Conservation (phyloP, 1,140 invertebrate species). For the Pachypsylla venusta region DNA sequence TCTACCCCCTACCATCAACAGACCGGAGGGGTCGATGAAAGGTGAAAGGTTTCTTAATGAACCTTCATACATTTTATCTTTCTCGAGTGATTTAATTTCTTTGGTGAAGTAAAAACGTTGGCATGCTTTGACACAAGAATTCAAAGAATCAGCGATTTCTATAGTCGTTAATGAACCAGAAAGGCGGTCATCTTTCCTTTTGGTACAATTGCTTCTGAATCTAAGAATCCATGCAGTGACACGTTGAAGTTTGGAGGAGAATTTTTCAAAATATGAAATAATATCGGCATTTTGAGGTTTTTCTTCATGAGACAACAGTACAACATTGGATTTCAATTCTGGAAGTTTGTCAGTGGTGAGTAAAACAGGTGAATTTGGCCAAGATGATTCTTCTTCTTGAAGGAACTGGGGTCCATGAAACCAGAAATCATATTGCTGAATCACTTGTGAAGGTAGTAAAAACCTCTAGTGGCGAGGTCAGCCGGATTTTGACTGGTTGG, state of each 20-base stretch:
- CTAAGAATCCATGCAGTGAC: background rate
- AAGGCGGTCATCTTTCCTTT: too few relatives aligned
- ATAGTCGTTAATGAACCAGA: background rate
- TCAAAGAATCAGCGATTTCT: background rate
- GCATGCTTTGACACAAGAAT: background rate
- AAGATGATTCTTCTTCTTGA: too few relatives aligned
- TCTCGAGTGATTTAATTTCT: background rate
- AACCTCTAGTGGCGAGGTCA: constrained; percentile 16
- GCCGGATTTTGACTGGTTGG: constrained; percentile 24
- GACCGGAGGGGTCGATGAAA: constrained; percentile 27
- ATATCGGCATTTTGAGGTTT: background rate
- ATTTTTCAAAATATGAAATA: background rate
- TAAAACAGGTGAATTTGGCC: background rate
- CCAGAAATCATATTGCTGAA: background rate
- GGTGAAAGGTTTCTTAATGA: constrained; percentile 14
- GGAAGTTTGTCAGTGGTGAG: background rate
- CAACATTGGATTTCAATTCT: background rate
- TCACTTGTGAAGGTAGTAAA: background rate
- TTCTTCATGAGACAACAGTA: background rate
- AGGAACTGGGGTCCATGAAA: too few relatives aligned
- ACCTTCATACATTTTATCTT: background rate
- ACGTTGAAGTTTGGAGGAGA: background rate
- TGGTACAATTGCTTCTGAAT: constrained; percentile 1
- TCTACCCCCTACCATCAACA: constrained; percentile 31
- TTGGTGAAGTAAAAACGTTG: background rate